phyloP scores from a whole-genome alignment of 2,888 invertebrate species.

The Parochlus steinenii region DNA sequence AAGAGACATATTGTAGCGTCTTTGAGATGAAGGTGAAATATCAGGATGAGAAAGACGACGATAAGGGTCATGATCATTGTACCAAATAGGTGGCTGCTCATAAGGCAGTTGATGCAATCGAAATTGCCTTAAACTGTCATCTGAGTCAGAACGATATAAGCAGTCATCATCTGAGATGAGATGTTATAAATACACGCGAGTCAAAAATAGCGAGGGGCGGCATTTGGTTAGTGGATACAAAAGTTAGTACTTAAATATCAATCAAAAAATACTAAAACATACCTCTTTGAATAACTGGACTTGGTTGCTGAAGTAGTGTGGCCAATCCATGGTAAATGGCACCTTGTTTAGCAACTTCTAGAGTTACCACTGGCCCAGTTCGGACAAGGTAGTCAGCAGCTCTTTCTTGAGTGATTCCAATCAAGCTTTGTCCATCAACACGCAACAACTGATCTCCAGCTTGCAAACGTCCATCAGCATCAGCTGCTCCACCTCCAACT shows the following conservation, averaged over 20 bases:
- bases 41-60: slow-evolving; percentile 9
- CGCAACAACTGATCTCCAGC: slow-evolving; percentile 94
- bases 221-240: neutral
- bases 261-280: slow-evolving; percentile 19
- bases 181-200: neutral
- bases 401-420: slow-evolving; percentile 68
- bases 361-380: slow-evolving; percentile 81
- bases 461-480: slow-evolving; percentile 82
- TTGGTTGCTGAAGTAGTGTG: slow-evolving; percentile 79
- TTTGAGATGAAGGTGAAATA: slow-evolving; percentile 11
- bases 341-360: slow-evolving; percentile 96
- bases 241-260: neutral
- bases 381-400: slow-evolving; percentile 92
- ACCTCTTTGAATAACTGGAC: slow-evolving; percentile 65
- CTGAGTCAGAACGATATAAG: slow-evolving; percentile 23
- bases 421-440: slow-evolving; percentile 90
- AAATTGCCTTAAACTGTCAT: slow-evolving; percentile 27
- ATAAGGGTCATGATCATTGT: neutral
- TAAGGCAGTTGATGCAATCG: neutral
- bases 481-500: slow-evolving; percentile 84
- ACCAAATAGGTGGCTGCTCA: neutral
- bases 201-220: neutral
- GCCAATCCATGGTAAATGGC: slow-evolving; percentile 94
- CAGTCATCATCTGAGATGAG: neutral
- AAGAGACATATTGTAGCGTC: slow-evolving; percentile 25